Conservation (phyloP, 2,888 invertebrate species). For the Sesamia inferens region DNA sequence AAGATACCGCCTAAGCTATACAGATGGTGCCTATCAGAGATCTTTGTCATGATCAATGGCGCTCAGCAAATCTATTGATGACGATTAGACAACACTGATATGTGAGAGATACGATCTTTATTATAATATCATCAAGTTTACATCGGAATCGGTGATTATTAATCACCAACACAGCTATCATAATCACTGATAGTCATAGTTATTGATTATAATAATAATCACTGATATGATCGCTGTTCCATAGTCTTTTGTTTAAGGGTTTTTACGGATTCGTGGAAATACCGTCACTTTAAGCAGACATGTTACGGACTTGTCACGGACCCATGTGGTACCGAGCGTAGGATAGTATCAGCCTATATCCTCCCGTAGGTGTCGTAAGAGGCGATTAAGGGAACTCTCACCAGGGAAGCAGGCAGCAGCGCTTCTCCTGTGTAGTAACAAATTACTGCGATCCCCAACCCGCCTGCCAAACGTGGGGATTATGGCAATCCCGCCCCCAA, state of each 20-base stretch:
- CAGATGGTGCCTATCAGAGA: slow-evolving; percentile 42
- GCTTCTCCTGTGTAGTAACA: no score
- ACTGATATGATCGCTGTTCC: slow-evolving; percentile 21
- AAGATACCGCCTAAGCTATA: slow-evolving; percentile 22
- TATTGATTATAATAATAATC: slow-evolving; percentile 20
- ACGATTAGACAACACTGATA: slow-evolving; percentile 44
- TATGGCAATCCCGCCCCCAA: no score
- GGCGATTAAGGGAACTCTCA: no score
- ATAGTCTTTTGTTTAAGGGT: background rate
- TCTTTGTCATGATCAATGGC: slow-evolving; percentile 42
- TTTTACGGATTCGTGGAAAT: slow-evolving; percentile 25
- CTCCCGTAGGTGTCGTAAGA: no score
- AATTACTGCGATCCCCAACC: no score
- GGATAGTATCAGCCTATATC: no score
- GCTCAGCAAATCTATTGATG: slow-evolving; percentile 41
- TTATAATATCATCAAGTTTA: slow-evolving; percentile 30
- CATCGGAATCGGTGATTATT: slow-evolving; percentile 35
- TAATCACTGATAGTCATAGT: slow-evolving; percentile 37
- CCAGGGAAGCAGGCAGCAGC: no score
- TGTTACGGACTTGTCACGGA: no score
- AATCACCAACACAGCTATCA: slow-evolving; percentile 34
- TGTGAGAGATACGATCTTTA: slow-evolving; percentile 42
- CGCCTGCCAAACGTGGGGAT: no score
- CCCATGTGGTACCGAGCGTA: no score
- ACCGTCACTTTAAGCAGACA: background rate